phyloP scores from a whole-genome alignment of 2,113 vertebrate species.

The Petromus typicus region DNA sequence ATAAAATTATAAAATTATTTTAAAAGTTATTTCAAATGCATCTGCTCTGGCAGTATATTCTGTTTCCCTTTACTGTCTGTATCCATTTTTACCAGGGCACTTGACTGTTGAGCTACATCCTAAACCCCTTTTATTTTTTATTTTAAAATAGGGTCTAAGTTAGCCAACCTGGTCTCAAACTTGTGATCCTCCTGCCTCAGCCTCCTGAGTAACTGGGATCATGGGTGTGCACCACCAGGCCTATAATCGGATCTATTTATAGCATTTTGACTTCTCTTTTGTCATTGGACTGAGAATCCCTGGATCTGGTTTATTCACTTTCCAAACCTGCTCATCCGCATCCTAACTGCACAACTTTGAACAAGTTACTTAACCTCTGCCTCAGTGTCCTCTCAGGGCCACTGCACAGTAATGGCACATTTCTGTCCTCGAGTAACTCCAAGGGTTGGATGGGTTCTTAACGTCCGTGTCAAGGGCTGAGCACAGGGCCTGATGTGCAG shows the following conservation, averaged over 20 bases:
- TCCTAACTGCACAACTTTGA: constrained; percentile 6
- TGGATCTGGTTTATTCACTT: constrained; percentile 19
- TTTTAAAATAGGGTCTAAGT: background rate
- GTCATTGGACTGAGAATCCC: background rate
- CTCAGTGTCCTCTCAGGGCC: background rate
- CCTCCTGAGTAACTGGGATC: background rate
- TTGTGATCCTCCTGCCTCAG: background rate
- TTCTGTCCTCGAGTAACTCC: background rate
- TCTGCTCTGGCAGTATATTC: background rate
- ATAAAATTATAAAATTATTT: background rate
- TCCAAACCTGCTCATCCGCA: background rate
- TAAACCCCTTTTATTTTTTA: background rate
- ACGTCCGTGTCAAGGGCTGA: background rate
- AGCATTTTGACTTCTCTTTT: background rate
- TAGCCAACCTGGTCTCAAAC: background rate
- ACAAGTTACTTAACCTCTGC: background rate
- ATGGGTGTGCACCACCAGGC: background rate
- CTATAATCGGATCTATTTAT: background rate
- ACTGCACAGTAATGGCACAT: background rate
- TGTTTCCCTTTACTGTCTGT: background rate
- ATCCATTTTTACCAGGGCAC: background rate
- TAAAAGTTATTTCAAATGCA: constrained; percentile 12
- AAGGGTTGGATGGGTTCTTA: background rate
- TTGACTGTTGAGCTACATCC: background rate
- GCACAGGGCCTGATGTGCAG: background rate